Evolutionary conservation across 2,888 invertebrate genomes (phyloP).

Genomic region (Macrophya alboannulata): DNA sequence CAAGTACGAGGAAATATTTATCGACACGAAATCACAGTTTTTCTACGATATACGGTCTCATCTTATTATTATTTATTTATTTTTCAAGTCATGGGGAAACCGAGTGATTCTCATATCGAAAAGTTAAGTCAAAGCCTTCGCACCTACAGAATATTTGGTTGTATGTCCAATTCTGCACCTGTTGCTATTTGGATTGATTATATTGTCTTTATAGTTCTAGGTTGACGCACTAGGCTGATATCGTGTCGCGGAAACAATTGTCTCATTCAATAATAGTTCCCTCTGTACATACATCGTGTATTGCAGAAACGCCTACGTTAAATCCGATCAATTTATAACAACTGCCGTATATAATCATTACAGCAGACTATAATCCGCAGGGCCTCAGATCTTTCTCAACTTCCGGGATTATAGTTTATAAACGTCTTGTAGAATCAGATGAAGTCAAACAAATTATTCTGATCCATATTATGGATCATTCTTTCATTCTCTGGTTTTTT

Average conservation of each 20-base stretch:
- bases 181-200: background rate
- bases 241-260: background rate
- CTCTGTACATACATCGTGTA: background rate
- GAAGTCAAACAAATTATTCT: background rate
- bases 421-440: background rate
- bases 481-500: background rate
- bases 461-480: background rate
- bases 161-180: background rate
- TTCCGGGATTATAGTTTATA: background rate
- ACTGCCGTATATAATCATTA: constrained; percentile 11
- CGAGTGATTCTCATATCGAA: background rate
- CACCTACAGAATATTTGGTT: background rate
- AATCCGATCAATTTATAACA: constrained; percentile 3
- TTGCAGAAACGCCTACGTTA: constrained; percentile 11
- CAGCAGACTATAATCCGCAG: background rate
- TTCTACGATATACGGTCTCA: background rate
- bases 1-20: background rate
- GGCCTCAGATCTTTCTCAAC: background rate
- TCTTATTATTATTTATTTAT: background rate
- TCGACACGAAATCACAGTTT: constrained; percentile 2
- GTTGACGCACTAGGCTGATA: background rate
- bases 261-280: background rate
- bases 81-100: background rate
- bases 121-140: background rate
- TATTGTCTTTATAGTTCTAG: background rate